These are phyloP conservation scores for Strix aluco DNA, from an alignment of 2,113 vertebrate genomes.

Conservation along the genomic window DNA sequence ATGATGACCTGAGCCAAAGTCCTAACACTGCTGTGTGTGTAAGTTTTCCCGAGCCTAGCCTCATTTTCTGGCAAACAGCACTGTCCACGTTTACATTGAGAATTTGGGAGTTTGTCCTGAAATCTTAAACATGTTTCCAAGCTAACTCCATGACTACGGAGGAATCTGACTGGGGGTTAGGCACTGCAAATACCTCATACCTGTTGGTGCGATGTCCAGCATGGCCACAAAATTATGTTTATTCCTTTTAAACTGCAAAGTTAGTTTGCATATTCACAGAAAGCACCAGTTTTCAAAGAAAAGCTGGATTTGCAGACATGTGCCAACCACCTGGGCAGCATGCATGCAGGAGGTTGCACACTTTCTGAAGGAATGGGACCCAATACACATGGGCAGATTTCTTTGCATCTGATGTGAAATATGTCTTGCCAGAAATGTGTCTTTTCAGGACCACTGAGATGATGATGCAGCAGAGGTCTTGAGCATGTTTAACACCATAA, in stretches of 20 bases:
- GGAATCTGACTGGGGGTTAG: not conserved
- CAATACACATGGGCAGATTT: accelerated
- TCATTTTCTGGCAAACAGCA: not conserved
- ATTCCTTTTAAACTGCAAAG: not conserved
- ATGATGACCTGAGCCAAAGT: not conserved
- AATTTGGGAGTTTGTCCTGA: not conserved
- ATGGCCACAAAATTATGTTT: accelerated
- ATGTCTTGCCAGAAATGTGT: not conserved
- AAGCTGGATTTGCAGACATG: not conserved
- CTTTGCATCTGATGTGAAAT: not conserved
- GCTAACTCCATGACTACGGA: not conserved
- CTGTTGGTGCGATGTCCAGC: not conserved
- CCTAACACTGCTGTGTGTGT: no score
- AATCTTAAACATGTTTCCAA: not conserved
- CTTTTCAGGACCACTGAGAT: not conserved
- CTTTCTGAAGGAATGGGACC: not conserved
- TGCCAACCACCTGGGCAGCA: accelerated
- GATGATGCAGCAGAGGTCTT: not conserved
- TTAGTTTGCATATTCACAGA: not conserved
- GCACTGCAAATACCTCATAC: accelerated
- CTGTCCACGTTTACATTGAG: accelerated
- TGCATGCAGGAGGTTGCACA: accelerated
- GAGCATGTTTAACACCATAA: not conserved
- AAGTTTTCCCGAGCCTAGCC: not conserved
- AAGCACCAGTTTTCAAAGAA: accelerated